Percentiles rank a stretch among this genome's conserved stretches.
Evolutionary conservation across 2,888 invertebrate species (phyloP).

Genomic region (Gymnocheta viridis): DNA sequence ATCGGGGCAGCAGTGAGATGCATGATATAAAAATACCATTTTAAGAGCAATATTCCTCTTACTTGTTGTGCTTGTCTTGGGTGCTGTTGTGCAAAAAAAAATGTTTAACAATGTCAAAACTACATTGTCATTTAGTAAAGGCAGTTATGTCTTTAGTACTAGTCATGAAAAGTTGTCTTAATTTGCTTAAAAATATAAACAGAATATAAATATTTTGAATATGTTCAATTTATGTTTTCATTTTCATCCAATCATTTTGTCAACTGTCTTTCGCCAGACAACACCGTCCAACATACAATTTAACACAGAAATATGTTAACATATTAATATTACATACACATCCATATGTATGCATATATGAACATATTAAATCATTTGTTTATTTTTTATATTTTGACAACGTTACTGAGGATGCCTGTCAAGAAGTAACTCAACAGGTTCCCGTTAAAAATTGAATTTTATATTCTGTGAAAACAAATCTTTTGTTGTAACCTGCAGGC

Average conservation of each 20-base stretch:
- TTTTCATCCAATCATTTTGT: neutral
- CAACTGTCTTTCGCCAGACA: neutral
- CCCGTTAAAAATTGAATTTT: neutral
- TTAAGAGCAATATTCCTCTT: too few relatives aligned
- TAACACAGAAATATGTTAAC: neutral
- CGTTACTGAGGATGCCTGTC: neutral
- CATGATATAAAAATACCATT: too few relatives aligned
- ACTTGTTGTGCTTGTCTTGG: too few relatives aligned
- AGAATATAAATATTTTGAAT: neutral
- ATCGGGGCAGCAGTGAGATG: too few relatives aligned
- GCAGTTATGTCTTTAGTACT: neutral
- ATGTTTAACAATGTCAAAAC: neutral
- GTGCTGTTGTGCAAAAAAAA: neutral
- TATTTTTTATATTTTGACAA: too few relatives aligned
- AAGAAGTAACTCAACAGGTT: conserved; percentile 31
- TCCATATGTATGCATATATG: neutral
- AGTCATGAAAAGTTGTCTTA: neutral
- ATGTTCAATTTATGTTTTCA: neutral
- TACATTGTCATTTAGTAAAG: neutral
- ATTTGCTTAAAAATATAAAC: neutral
- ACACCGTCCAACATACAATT: neutral
- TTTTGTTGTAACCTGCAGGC: conserved; percentile 12
- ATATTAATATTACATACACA: neutral
- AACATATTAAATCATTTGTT: too few relatives aligned
- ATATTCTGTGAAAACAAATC: neutral